Conservation (phyloP, 2,888 invertebrate genomes). For the Spialia ferax region DNA sequence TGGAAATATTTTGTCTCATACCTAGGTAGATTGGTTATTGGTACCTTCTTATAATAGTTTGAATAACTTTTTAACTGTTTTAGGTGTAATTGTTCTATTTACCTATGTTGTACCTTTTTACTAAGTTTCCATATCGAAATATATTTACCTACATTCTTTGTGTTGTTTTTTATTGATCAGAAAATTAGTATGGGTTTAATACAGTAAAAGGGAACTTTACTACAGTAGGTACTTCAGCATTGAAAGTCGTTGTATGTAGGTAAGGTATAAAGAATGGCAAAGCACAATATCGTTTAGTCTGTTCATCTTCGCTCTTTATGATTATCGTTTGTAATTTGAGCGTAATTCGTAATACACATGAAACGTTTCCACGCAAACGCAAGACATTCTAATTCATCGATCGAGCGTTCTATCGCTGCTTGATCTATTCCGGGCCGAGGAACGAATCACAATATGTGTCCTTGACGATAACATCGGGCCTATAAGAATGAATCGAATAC, state of each 20-base stretch:
- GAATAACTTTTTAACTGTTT: no score
- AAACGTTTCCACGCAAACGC: slow-evolving; percentile 61
- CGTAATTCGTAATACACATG: slow-evolving; percentile 62
- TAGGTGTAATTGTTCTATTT: no score
- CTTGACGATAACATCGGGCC: slow-evolving; percentile 74
- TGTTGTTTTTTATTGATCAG: neutral
- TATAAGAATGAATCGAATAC: slow-evolving; percentile 70
- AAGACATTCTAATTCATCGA: slow-evolving; percentile 70
- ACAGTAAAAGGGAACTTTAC: neutral
- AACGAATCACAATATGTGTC: slow-evolving; percentile 78
- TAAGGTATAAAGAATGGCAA: neutral
- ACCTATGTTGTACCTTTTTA: no score
- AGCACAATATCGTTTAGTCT: slow-evolving; percentile 25
- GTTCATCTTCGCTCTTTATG: slow-evolving; percentile 26
- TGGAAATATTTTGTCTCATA: no score
- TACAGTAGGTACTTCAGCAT: neutral
- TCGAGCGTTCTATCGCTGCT: slow-evolving; percentile 64
- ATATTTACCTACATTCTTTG: neutral
- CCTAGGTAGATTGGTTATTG: no score
- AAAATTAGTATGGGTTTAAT: neutral
- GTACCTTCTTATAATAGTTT: no score
- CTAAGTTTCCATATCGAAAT: no score
- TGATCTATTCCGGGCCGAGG: slow-evolving; percentile 78
- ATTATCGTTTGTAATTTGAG: slow-evolving; percentile 44
- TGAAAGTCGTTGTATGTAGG: neutral